Percentiles rank a stretch among this genome's conserved stretches.
These are phyloP conservation scores for Pterois miles DNA, from an alignment of 2,797 vertebrate genomes.

Conservation along the genomic window DNA sequence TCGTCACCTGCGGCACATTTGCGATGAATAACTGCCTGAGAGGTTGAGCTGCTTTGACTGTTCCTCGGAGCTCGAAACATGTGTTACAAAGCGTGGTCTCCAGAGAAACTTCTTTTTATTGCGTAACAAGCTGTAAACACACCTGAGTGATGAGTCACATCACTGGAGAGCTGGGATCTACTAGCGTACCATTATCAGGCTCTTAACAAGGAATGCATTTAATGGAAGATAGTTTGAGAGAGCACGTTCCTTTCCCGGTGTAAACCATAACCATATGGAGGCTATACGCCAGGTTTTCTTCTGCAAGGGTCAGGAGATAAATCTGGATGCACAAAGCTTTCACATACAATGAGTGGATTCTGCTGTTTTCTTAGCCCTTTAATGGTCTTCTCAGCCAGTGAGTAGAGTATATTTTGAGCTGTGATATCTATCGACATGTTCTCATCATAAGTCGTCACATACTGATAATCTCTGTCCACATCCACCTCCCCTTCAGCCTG, in stretches of 20 bases:
- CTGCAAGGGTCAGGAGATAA: background rate
- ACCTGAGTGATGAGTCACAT: constrained; percentile 73
- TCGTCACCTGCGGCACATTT: constrained; percentile 35
- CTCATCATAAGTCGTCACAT: too few species aligned
- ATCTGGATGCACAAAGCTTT: background rate
- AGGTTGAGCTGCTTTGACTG: constrained; percentile 26
- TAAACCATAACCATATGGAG: constrained; percentile 67
- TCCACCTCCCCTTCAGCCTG: too few species aligned
- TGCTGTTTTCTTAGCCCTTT: background rate
- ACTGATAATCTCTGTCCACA: too few species aligned
- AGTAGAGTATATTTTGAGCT: background rate
- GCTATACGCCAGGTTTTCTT: constrained; percentile 34
- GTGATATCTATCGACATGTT: background rate
- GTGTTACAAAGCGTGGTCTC: constrained; percentile 7
- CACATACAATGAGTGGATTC: background rate
- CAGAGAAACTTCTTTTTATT: constrained; percentile 26
- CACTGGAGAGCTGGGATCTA: constrained; percentile 35
- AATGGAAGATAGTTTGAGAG: constrained; percentile 62
- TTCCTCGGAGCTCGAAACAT: constrained; percentile 28
- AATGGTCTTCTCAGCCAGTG: background rate
- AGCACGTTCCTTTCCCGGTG: constrained; percentile 31
- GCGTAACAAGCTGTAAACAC: constrained; percentile 59
- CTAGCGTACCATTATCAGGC: constrained; percentile 54
- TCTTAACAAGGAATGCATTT: constrained; percentile 73
- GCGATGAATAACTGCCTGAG: constrained; percentile 16